These are phyloP conservation scores for Zaprionus vittiger DNA, from an alignment of 1,140 invertebrate genomes.

Conservation along the genomic window DNA sequence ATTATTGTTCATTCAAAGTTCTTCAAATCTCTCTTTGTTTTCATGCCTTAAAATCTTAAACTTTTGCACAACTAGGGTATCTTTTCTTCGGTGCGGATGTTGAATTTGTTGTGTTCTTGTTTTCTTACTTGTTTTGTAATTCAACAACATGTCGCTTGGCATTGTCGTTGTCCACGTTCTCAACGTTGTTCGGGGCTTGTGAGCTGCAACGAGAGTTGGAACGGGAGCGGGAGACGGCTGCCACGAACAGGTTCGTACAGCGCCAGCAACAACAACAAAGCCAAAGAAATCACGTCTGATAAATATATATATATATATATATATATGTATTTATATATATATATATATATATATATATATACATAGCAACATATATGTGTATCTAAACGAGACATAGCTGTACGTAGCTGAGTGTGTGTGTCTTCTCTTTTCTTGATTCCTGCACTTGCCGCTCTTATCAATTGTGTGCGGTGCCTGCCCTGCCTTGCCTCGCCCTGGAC, in stretches of 20 bases:
- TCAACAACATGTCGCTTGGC: constrained; percentile 73
- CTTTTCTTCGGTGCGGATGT: constrained; percentile 38
- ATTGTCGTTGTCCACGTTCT: constrained; percentile 62
- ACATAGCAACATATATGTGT: not conserved
- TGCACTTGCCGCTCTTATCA: constrained; percentile 73
- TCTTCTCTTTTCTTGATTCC: constrained; percentile 51
- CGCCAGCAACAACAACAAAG: constrained; percentile 53
- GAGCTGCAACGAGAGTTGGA: constrained; percentile 40
- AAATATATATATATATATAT: constrained; percentile 51
- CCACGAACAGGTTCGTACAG: constrained; percentile 68
- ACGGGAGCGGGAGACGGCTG: not conserved
- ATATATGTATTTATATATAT: constrained; percentile 23
- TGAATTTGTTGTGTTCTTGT: constrained; percentile 35
- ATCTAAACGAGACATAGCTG: constrained; percentile 12
- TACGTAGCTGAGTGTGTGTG: constrained; percentile 11
- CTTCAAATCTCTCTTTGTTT: too few relatives aligned
- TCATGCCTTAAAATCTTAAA: too few relatives aligned
- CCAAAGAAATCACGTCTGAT: constrained; percentile 76
- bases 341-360: constrained; percentile 19
- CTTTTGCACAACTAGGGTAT: constrained; percentile 29
- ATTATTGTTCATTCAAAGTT: too few relatives aligned
- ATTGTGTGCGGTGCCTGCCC: constrained; percentile 56
- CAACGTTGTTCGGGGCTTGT: constrained; percentile 17
- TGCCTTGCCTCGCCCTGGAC: constrained; percentile 49
- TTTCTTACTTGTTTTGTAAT: constrained; percentile 63